Base-by-base conservation (phyloP, 2,113 vertebrate genomes). In the Ochotona princeps region DNA sequence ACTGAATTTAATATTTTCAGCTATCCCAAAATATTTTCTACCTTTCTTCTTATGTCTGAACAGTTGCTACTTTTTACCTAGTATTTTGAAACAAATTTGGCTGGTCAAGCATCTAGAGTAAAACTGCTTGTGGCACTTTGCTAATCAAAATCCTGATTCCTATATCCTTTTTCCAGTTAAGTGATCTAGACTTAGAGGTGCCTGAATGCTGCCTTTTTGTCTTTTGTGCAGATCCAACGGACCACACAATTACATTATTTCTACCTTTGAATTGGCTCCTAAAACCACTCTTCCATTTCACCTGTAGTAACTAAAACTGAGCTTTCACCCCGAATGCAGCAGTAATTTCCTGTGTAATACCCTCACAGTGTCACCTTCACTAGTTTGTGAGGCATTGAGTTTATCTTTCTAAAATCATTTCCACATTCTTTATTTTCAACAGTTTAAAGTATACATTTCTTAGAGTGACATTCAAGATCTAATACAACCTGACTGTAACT, bases 201-300 rank as follows among this genome's bases (percentile, higher is more conserved):
- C 8, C 28, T 72, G 11, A 88, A 57, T 79, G 28, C 63, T 96
- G n/a, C 44, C 30, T 79, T 88, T 44, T 30, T 74, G 18, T 51
- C 54, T 94, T 0, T 87, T 73, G 60, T 78, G 32, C 17, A 54
- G 38, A 70, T 92, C 47, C 25, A 78, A 10, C 65, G 60, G 65
- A n/a, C 74, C 75, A 91, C 28, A 10, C 63, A 80, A 70, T 79
- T 47, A 23, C 83, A 2, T 94, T 87, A 32, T 35, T 93, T 94
- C 18, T 72, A 47, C 65, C 47, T 95, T 94, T 91, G n/a, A 83
- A 89, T 61, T 89, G 17, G 49, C 35, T 92, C 28, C 89, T 92
- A 12, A 90, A 75, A 86, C 47, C 20, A 82, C 25, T 89, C 44
- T 47, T 67, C 87, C 28, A 57, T 65, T 91, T 90, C 44, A n/a